These are phyloP conservation scores for Lepisosteus osseus DNA, from an alignment of 2,113 vertebrate species.

Conservation along the genomic window DNA sequence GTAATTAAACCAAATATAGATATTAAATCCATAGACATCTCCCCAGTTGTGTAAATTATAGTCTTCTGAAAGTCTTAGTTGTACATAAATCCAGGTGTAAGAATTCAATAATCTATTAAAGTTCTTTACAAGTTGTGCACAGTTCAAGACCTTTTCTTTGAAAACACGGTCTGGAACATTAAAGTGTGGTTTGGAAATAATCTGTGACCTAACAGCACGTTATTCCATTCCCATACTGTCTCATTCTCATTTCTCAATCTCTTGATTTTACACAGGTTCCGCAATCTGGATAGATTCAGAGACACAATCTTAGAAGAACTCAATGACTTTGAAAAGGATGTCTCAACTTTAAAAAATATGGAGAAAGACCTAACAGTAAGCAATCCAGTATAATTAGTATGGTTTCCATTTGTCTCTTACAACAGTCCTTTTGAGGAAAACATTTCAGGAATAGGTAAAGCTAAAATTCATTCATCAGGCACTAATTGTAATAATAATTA, in stretches of 20 bases:
- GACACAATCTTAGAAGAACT: slow-evolving; percentile 72
- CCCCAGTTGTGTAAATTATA: no score
- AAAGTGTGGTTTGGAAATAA: not conserved
- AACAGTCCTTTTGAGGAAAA: not conserved
- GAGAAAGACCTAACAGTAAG: slow-evolving; percentile 84
- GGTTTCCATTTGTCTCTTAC: not conserved
- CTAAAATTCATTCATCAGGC: no score
- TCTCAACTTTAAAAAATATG: slow-evolving; percentile 71
- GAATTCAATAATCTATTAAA: no score
- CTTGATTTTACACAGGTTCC: slow-evolving; percentile 60
- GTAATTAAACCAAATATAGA: no score
- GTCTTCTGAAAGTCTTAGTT: no score
- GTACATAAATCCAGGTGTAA: no score
- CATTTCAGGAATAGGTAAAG: not conserved
- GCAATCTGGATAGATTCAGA: slow-evolving; percentile 70
- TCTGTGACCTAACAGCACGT: not conserved
- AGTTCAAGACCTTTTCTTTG: no score
- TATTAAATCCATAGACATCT: no score
- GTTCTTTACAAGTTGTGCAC: no score
- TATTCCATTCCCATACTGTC: not conserved
- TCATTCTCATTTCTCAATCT: slow-evolving; percentile 16
- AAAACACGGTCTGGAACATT: no score
- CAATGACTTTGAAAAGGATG: slow-evolving; percentile 76
- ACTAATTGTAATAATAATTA: no score
- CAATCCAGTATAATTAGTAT: slow-evolving; percentile 25